Percentiles rank a stretch among this genome's conserved stretches.
These are phyloP conservation scores for Mechanitis messenoides DNA, from an alignment of 2,888 invertebrate genomes.

Conservation along the genomic window DNA sequence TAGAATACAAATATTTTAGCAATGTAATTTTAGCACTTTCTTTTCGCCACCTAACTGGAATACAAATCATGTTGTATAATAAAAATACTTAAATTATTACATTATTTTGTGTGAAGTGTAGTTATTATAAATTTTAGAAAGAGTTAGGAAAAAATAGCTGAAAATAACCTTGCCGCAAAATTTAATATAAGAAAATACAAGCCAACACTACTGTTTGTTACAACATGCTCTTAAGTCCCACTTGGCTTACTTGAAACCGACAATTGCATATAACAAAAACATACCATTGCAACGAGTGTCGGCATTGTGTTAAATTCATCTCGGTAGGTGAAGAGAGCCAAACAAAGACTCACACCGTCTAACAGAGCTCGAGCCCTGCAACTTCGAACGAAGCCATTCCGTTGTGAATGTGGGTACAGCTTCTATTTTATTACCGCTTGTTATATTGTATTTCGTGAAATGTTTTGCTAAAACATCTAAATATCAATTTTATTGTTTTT, in stretches of 20 bases:
- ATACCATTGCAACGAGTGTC: neutral
- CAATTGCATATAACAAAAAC: slow-evolving; percentile 7
- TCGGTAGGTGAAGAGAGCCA: slow-evolving; percentile 5
- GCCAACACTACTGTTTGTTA: neutral
- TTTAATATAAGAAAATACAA: neutral
- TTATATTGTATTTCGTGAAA: too few relatives aligned
- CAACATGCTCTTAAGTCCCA: neutral
- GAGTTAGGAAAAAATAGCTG: neutral
- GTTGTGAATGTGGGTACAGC: neutral
- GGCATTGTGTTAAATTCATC: slow-evolving; percentile 4
- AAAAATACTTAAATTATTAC: too few relatives aligned
- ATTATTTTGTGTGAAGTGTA: too few relatives aligned
- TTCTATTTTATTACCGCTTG: neutral
- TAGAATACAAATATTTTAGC: neutral
- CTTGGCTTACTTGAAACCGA: slow-evolving; percentile 5
- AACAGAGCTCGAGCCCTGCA: neutral
- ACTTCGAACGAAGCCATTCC: neutral
- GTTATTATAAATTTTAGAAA: neutral
- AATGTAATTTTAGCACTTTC: too few relatives aligned
- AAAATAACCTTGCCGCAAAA: neutral
- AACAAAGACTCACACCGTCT: slow-evolving; percentile 1
- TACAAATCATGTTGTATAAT: too few relatives aligned
- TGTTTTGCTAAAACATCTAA: too few relatives aligned
- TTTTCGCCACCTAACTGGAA: too few relatives aligned
- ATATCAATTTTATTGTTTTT: too few relatives aligned